Conservation (phyloP, 2,113 vertebrate genomes). For the Leptosomus discolor region DNA sequence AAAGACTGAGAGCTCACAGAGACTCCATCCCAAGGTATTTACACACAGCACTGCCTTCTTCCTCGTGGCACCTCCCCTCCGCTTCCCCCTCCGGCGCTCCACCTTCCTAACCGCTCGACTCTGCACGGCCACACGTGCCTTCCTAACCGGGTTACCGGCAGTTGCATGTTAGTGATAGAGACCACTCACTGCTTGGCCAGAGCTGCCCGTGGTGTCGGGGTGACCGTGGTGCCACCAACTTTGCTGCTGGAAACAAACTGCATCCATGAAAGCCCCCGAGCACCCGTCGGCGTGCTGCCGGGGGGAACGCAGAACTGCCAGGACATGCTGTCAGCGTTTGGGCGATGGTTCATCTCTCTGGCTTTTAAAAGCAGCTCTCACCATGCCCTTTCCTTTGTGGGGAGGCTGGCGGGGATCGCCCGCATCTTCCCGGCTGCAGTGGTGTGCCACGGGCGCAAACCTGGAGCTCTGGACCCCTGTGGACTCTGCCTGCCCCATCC, state of each 20-base stretch:
- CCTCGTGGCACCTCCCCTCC: not conserved
- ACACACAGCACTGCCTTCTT: constrained; percentile 24
- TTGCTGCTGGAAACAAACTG: not conserved
- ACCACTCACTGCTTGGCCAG: not conserved
- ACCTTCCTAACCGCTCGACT: constrained; percentile 40
- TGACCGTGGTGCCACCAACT: not conserved
- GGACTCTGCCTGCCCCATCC: not conserved
- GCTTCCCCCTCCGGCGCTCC: constrained; percentile 4
- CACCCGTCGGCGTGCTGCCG: fast-evolving
- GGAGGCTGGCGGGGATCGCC: not conserved
- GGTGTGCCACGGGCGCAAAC: not conserved
- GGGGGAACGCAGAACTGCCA: not conserved
- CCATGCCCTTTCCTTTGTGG: fast-evolving
- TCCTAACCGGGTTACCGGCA: constrained; percentile 9
- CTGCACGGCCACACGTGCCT: not conserved
- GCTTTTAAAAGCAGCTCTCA: not conserved
- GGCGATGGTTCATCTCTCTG: not conserved
- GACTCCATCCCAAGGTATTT: constrained; percentile 89
- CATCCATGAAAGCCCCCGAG: fast-evolving
- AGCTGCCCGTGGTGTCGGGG: not conserved
- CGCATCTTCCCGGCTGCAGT: not conserved
- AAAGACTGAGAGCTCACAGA: constrained; percentile 87
- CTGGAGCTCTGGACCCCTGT: not conserved
- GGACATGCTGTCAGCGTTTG: not conserved
- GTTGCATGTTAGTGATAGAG: constrained; percentile 40